Percentiles rank a stretch among this genome's conserved stretches.
These are phyloP conservation scores for Crossaster papposus DNA, from an alignment of 53 echinoderm and acorn worm genomes.

Conservation along the genomic window DNA sequence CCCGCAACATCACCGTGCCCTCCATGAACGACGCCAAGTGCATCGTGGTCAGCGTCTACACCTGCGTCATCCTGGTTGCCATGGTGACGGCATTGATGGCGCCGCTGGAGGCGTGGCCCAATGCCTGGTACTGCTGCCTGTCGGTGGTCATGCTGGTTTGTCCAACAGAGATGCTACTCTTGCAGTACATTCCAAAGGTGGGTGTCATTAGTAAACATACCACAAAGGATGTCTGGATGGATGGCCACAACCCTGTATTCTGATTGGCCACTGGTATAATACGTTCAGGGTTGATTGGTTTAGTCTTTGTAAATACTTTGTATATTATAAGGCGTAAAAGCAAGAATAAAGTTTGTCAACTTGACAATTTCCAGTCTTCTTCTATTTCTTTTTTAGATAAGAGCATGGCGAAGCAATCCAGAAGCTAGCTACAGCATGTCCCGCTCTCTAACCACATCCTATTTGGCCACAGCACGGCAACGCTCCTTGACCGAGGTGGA, in stretches of 20 bases:
- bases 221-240: too few relatives aligned
- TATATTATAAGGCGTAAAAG: too few relatives aligned
- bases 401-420: conserved; percentile 85
- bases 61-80: conserved; percentile 90
- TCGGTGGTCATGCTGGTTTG: conserved; percentile 79
- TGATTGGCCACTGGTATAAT: too few relatives aligned
- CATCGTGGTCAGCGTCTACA: conserved; percentile 93
- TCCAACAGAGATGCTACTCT: conserved; percentile 77
- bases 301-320: too few relatives aligned
- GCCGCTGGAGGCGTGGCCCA: conserved; percentile 78
- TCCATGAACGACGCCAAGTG: conserved; percentile 97
- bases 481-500: conserved; percentile 83
- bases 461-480: conserved; percentile 82
- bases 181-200: conserved; percentile 96
- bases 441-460: conserved; percentile 86
- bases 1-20: conserved; percentile 89
- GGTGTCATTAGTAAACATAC: too few relatives aligned
- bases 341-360: neutral
- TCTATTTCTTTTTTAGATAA: conserved; percentile 62
- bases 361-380: neutral
- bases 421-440: conserved; percentile 78
- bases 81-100: conserved; percentile 70
- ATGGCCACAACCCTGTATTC: too few relatives aligned
- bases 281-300: too few relatives aligned
- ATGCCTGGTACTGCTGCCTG: conserved; percentile 90